phyloP scores from a whole-genome alignment of 2,113 vertebrate species.

The Ailuropoda melanoleuca region DNA sequence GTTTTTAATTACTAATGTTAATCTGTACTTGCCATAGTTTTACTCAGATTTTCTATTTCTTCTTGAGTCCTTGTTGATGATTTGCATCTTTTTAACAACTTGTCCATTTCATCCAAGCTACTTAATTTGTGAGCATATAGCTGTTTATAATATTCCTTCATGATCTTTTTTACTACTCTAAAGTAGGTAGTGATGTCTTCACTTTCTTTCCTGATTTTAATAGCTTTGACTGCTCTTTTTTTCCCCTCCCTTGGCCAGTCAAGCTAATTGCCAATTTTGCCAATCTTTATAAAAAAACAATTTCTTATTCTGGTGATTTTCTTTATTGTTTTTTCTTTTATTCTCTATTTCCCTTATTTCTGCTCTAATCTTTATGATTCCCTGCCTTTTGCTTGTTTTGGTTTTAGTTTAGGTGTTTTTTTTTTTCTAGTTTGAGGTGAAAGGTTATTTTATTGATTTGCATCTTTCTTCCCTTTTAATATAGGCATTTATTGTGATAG shows the following conservation, averaged over 20 bases:
- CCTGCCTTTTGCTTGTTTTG: background rate
- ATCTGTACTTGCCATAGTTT: background rate
- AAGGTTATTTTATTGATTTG: background rate
- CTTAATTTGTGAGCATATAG: background rate
- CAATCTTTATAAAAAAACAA: background rate
- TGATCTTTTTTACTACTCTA: background rate
- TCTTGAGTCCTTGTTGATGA: background rate
- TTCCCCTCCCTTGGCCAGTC: background rate
- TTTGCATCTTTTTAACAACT: background rate
- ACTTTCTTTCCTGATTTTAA: background rate
- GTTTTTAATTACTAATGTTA: background rate
- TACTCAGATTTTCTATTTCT: background rate
- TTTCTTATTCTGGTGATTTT: background rate
- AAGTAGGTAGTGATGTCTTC: background rate
- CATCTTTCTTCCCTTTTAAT: background rate
- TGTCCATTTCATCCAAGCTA: background rate
- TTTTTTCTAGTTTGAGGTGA: background rate
- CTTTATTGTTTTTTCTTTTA: background rate
- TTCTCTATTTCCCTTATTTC: background rate
- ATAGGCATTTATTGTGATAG: background rate
- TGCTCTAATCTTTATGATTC: background rate
- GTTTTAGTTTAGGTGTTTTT: background rate
- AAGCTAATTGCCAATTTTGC: background rate
- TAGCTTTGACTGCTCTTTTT: background rate
- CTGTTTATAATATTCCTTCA: background rate